Conservation (phyloP, 2,113 vertebrate species). For the Acanthisitta chloris region DNA sequence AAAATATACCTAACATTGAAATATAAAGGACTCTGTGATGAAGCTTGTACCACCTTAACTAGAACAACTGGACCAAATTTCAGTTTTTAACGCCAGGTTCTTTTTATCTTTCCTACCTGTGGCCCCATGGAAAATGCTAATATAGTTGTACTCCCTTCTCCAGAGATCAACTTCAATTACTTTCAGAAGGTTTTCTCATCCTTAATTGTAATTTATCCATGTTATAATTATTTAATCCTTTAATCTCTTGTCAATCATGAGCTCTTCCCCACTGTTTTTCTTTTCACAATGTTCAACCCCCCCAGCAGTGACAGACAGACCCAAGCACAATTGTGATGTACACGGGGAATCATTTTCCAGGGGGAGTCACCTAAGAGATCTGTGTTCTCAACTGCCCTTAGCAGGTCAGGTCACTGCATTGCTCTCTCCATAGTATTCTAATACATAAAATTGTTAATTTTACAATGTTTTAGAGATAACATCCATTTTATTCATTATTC, state of each 20-base stretch:
- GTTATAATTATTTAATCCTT: constrained; percentile 1
- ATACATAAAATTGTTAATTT: background rate
- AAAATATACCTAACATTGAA: background rate
- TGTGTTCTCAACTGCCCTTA: background rate
- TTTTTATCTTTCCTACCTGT: background rate
- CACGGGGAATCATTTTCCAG: background rate
- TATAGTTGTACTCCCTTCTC: background rate
- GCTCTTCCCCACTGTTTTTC: background rate
- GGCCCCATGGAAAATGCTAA: background rate
- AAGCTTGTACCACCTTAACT: background rate
- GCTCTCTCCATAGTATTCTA: background rate
- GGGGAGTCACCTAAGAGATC: background rate
- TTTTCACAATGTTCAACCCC: background rate
- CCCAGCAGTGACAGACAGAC: background rate
- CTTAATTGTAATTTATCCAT: constrained; percentile 13
- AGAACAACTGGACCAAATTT: background rate
- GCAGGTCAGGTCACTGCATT: background rate
- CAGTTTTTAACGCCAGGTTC: background rate
- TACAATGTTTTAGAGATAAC: background rate
- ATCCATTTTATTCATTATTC: background rate
- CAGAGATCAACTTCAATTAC: background rate
- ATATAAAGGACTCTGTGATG: background rate
- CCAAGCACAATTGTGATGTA: background rate
- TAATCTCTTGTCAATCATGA: background rate
- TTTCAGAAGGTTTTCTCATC: background rate